Conservation (phyloP, 2,797 vertebrate genomes). For the Kryptopterus vitreolus region DNA sequence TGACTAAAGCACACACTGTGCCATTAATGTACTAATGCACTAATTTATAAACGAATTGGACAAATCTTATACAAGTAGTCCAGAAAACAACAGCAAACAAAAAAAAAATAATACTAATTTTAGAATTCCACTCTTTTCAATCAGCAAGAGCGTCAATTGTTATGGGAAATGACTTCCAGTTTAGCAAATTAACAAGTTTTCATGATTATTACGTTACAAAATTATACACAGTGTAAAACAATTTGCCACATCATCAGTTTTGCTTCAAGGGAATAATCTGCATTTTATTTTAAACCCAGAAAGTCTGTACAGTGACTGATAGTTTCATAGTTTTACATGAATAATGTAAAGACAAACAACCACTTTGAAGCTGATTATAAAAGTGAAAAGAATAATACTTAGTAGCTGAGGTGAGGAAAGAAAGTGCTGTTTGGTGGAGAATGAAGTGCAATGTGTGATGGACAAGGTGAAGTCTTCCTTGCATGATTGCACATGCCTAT, state of each 20-base stretch:
- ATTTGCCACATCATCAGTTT: slow-evolving; percentile 34
- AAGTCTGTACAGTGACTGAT: slow-evolving; percentile 16
- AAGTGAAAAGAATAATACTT: not conserved
- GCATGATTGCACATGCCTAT: slow-evolving; percentile 47
- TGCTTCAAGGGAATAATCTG: slow-evolving; percentile 15
- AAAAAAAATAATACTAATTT: too few relatives aligned
- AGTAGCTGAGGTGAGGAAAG: not conserved
- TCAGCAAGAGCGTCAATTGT: not conserved
- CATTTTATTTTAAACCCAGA: slow-evolving; percentile 31
- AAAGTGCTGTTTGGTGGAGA: too few relatives aligned
- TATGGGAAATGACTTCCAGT: not conserved
- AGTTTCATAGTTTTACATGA: slow-evolving; percentile 6
- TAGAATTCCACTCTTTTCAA: not conserved
- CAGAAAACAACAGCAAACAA: not conserved
- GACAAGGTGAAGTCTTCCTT: not conserved
- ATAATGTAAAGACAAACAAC: too few relatives aligned
- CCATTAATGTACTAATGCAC: too few relatives aligned
- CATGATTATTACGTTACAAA: not conserved
- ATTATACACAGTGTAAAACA: not conserved
- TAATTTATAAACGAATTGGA: not conserved
- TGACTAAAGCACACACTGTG: not conserved
- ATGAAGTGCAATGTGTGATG: not conserved
- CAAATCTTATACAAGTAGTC: not conserved
- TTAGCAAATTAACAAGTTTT: slow-evolving; percentile 27
- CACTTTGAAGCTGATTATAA: not conserved